Evolutionary conservation across 2,888 invertebrate genomes (phyloP).

Genomic region (Lottia scabra): DNA sequence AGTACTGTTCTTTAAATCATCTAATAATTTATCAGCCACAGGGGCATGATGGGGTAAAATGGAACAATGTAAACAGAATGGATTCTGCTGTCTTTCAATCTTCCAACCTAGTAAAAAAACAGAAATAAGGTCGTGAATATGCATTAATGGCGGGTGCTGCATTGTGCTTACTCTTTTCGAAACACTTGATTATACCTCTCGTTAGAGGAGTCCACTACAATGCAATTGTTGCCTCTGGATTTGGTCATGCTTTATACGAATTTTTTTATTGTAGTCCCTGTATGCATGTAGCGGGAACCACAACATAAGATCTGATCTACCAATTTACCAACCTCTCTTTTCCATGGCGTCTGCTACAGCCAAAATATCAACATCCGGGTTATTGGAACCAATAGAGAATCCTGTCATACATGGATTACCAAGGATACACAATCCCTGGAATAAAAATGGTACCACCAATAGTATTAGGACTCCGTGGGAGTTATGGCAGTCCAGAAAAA

Average conservation of each 20-base stretch:
- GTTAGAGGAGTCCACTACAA: too few species aligned
- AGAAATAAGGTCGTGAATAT: too few species aligned
- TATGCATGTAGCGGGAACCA: too few species aligned
- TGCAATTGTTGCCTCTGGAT: too few species aligned
- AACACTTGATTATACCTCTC: too few species aligned
- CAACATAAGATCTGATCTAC: too few species aligned
- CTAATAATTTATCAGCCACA: constrained; percentile 48
- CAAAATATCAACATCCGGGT: constrained; percentile 56
- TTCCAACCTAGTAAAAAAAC: constrained; percentile 58
- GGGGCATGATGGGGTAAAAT: constrained; percentile 59
- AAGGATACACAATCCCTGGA: constrained; percentile 58
- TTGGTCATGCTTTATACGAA: too few species aligned
- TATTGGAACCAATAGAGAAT: constrained; percentile 56
- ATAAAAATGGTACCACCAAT: neutral
- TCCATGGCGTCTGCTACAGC: constrained; percentile 65
- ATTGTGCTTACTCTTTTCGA: too few species aligned
- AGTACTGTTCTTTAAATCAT: constrained; percentile 43
- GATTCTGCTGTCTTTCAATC: constrained; percentile 62
- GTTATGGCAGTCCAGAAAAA: too few species aligned
- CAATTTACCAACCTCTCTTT: constrained; percentile 42
- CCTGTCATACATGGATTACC: constrained; percentile 63
- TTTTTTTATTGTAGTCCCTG: too few species aligned
- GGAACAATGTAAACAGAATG: constrained; percentile 60
- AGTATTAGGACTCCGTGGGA: too few species aligned
- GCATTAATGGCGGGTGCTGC: too few species aligned